These are phyloP conservation scores for Coregonus clupeaformis DNA, from an alignment of 2,113 vertebrate species.

Conservation along the genomic window DNA sequence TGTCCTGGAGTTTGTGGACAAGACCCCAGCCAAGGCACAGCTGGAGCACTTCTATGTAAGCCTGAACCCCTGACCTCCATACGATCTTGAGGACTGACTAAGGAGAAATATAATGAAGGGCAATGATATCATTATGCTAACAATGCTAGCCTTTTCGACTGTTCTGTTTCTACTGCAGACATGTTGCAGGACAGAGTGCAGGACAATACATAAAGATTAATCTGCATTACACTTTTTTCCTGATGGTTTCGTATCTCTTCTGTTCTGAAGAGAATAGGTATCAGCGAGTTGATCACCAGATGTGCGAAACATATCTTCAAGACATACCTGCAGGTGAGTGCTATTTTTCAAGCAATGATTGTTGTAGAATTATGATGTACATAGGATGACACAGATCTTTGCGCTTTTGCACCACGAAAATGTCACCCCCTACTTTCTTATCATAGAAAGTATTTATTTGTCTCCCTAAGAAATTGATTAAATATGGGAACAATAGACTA, in stretches of 20 bases:
- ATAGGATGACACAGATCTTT: not conserved
- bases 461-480: not conserved
- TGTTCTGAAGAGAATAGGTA: slow-evolving; percentile 87
- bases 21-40: slow-evolving; percentile 82
- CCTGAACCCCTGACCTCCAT: not conserved
- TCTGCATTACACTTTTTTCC: not conserved
- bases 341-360: not conserved
- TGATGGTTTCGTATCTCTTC: slow-evolving; percentile 14
- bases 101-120: not conserved
- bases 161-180: not conserved
- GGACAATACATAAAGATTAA: not conserved
- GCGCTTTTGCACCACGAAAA: too few species aligned
- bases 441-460: not conserved
- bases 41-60: slow-evolving; percentile 93
- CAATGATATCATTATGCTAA: not conserved
- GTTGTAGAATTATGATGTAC: not conserved
- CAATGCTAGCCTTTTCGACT: not conserved
- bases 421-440: too few species aligned
- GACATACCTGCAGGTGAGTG: slow-evolving; percentile 93
- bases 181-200: not conserved
- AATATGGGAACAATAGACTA: not conserved
- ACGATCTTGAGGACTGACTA: not conserved
- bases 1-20: slow-evolving; percentile 85
- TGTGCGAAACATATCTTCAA: slow-evolving; percentile 98
- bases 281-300: slow-evolving; percentile 92